Percentiles rank a stretch among this genome's conserved stretches.
Evolutionary conservation across 1,140 invertebrate genomes (phyloP).

Genomic region (Scaptomyza pallida): DNA sequence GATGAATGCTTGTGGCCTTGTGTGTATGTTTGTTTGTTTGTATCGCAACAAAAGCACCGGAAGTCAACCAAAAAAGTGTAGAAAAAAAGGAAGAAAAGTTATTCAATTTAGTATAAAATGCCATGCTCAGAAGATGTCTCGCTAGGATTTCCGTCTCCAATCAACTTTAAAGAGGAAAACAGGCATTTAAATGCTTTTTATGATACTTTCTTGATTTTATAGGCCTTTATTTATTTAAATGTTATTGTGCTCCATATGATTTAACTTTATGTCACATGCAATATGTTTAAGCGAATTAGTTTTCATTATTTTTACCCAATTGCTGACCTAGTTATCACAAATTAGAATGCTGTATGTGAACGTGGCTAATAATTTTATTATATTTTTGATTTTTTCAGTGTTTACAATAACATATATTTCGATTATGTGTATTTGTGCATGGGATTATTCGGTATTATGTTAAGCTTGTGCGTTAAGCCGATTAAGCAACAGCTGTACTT

Average conservation of each 20-base stretch:
- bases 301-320: neutral
- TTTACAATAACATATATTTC: neutral
- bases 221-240: neutral
- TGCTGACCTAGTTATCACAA: neutral
- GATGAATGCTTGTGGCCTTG: conserved; percentile 7
- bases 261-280: neutral
- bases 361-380: neutral
- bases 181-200: neutral
- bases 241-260: neutral
- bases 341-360: neutral
- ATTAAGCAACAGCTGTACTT: neutral
- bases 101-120: conserved; percentile 62
- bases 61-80: conserved; percentile 47
- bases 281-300: neutral
- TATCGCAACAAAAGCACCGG: conserved; percentile 61
- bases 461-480: neutral
- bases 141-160: neutral
- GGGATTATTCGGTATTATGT: neutral
- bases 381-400: neutral
- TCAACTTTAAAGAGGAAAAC: neutral
- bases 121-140: neutral
- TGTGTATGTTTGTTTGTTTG: conserved; percentile 40
- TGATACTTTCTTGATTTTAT: neutral
- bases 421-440: neutral
- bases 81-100: too few relatives aligned